phyloP scores from a whole-genome alignment of 2,888 invertebrate species.

The Eupsilia transversa region DNA sequence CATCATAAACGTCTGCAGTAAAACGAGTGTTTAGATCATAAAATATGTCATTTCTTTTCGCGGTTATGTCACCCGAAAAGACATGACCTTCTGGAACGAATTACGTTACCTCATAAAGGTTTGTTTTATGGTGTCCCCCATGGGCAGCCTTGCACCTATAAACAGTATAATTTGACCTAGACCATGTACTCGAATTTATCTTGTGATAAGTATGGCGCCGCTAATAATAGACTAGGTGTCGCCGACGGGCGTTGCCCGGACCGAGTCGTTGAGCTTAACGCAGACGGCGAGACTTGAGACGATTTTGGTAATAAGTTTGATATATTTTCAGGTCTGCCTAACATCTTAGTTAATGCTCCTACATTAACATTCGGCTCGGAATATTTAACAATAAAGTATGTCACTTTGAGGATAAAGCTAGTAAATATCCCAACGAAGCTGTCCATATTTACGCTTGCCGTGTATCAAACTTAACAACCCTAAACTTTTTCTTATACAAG shows the following conservation, averaged over 20 bases:
- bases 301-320: conserved; percentile 36
- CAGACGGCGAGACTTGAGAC: conserved; percentile 51
- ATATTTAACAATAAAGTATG: conserved; percentile 40
- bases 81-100: conserved; percentile 23
- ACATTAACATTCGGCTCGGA: conserved; percentile 13
- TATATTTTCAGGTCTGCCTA: conserved; percentile 43
- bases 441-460: conserved; percentile 43
- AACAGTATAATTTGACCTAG: conserved; percentile 71
- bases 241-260: conserved; percentile 70
- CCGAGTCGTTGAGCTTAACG: conserved; percentile 43
- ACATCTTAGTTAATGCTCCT: conserved; percentile 39
- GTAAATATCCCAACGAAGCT: conserved; percentile 10
- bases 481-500: conserved; percentile 53
- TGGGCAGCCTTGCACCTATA: conserved; percentile 67
- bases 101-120: conserved; percentile 32
- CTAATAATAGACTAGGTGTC: conserved; percentile 75
- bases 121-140: conserved; percentile 45
- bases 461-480: conserved; percentile 53
- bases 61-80: conserved; percentile 17
- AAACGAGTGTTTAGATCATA: conserved; percentile 34
- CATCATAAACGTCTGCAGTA: conserved; percentile 40
- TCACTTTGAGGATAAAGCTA: conserved; percentile 16
- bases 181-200: conserved; percentile 69
- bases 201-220: conserved; percentile 64
- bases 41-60: conserved; percentile 28